These are phyloP conservation scores for Ascidia mentula DNA, from an alignment of 23 tunicate species.

Conservation along the genomic window DNA sequence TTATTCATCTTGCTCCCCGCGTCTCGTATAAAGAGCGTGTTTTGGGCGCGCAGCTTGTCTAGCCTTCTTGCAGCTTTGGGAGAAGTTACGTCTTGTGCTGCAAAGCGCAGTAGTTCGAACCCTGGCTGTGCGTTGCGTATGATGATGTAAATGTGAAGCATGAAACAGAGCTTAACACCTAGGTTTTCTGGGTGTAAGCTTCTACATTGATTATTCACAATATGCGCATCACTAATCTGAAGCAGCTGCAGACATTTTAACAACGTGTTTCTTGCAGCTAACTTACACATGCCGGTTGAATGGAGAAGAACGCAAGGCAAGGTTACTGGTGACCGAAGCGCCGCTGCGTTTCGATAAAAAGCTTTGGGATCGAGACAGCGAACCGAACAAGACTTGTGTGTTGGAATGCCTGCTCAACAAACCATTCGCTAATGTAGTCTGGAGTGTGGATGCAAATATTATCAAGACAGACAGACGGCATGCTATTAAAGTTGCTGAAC, in stretches of 20 bases:
- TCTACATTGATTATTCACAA: neutral
- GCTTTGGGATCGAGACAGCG: slow-evolving; percentile 69
- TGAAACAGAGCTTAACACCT: neutral
- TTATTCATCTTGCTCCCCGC: neutral
- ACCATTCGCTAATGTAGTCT: slow-evolving; percentile 51
- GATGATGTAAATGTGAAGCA: slow-evolving; percentile 1
- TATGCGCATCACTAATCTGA: slow-evolving; percentile 10
- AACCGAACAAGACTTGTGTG: slow-evolving; percentile 56
- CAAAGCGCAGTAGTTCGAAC: neutral
- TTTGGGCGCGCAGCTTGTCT: neutral
- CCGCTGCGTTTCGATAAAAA: slow-evolving; percentile 56
- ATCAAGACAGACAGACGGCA: slow-evolving; percentile 67
- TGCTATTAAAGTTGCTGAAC: slow-evolving; percentile 38
- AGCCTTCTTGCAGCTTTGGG: neutral
- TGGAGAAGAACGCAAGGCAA: slow-evolving; percentile 48
- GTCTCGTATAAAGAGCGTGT: neutral
- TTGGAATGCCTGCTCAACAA: slow-evolving; percentile 74
- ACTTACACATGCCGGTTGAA: slow-evolving; percentile 65
- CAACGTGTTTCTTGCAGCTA: slow-evolving; percentile 18
- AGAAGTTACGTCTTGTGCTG: too few species aligned
- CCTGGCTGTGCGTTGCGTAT: neutral
- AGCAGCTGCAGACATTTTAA: neutral
- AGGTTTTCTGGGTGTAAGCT: neutral
- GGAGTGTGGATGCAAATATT: slow-evolving; percentile 67
- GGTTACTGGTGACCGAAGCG: slow-evolving; percentile 64